Base-by-base conservation (phyloP, 2,888 invertebrate genomes). In the Volucella inanis region DNA sequence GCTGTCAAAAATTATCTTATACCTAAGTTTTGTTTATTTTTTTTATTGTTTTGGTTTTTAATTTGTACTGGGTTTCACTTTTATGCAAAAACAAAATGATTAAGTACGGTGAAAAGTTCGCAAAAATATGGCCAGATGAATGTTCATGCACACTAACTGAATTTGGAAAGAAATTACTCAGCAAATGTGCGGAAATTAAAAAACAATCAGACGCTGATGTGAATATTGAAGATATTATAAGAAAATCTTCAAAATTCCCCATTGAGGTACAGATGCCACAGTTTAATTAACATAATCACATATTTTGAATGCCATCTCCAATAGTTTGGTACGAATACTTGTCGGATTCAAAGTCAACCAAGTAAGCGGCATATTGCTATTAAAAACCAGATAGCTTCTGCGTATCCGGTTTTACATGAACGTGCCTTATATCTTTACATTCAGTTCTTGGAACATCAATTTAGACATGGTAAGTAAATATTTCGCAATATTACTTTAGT, bases 361-460 rank as follows among this genome's bases (percentile, higher is more conserved):
- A 52, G 76, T 22, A 67, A 68, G 10, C 81, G 88, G 1, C 14
- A 74, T 18, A 1, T 2, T 0, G 3, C 55, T 1, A 88, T 89
- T 31, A 65, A 71, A 79, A 67, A 86, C 2, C 88, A 89, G 72
- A 78, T 87, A 12, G 92, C 91, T 1, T 94, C 94, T 0, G 94
- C 93, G 0, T 95, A 95, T 88, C 95, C 95, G 0, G 86, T 95
- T 11, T 91, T 95, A 70, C 95, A 95, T 87, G 95, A 95, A 89
- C 92, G 94, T 72, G 94, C 93, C 43, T 86, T 95, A 0, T 90
- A 93, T 4, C 89, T 95, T 1, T 94, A 94, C 89, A 93, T 94
- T 0, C 92, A 93, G 79, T 95, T 95, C 90, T 91, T 95, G 41
- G 93, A 94, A 62, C 93, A 94, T 88, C 95, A 95, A 89, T 52